phyloP scores from a whole-genome alignment of 2,888 invertebrate species.

The Molorchus minor region DNA sequence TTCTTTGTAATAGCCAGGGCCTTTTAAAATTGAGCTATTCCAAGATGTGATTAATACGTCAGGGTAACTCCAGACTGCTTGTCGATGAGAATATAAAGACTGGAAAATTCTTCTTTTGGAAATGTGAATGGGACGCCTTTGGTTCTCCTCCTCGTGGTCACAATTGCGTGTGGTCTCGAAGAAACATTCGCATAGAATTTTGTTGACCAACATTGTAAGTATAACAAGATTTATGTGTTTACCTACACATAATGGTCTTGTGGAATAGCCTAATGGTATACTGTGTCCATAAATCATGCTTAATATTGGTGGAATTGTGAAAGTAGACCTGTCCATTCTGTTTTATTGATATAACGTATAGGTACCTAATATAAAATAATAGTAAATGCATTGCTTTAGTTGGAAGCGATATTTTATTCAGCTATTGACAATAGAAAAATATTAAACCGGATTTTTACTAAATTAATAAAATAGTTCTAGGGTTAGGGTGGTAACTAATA shows the following conservation, averaged over 20 bases:
- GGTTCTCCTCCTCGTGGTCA: slow-evolving; percentile 39
- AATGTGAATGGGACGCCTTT: slow-evolving; percentile 7
- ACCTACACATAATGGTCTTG: slow-evolving; percentile 25
- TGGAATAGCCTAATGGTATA: slow-evolving; percentile 29
- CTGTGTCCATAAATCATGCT: slow-evolving; percentile 30
- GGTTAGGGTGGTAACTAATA: no score
- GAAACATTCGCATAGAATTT: slow-evolving; percentile 31
- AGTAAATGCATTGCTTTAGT: no score
- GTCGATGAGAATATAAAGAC: slow-evolving; percentile 19
- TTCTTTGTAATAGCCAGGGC: not conserved
- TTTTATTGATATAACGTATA: slow-evolving; percentile 11
- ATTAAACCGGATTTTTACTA: no score
- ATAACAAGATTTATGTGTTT: slow-evolving; percentile 45
- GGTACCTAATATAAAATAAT: no score
- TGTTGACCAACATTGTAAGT: slow-evolving; percentile 42
- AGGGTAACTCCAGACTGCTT: slow-evolving; percentile 18
- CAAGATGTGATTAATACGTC: slow-evolving; percentile 30
- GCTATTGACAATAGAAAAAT: no score
- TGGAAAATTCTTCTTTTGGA: slow-evolving; percentile 22
- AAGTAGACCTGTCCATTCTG: slow-evolving; percentile 9
- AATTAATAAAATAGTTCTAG: no score
- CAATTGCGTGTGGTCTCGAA: slow-evolving; percentile 45
- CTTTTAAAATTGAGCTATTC: slow-evolving; percentile 30
- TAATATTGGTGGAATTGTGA: slow-evolving; percentile 6
- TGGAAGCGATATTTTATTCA: no score